Evolutionary conservation across 2,113 vertebrate genomes (phyloP).

Genomic region (Lampris incognitus): DNA sequence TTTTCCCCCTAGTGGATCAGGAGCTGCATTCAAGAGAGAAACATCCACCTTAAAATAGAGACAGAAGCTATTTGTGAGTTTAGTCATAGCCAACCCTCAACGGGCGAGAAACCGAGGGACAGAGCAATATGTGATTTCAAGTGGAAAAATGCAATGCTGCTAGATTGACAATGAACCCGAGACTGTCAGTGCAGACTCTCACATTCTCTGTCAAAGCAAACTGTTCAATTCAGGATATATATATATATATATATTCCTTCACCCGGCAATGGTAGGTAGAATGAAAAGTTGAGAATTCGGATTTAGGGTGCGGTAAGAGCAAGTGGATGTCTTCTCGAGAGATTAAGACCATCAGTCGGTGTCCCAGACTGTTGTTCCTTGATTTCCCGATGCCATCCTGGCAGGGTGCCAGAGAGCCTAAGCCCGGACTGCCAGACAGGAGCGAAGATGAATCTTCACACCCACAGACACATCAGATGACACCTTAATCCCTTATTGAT

Average conservation of each 20-base stretch:
- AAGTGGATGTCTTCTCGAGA: slow-evolving; percentile 43
- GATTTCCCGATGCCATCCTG: slow-evolving; percentile 16
- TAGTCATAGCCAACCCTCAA: too few species aligned
- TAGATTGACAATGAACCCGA: too few species aligned
- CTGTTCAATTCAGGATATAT: too few species aligned
- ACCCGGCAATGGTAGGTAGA: too few species aligned
- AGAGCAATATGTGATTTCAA: too few species aligned
- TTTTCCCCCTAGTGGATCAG: neutral
- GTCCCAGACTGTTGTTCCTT: slow-evolving; percentile 22
- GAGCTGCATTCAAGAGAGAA: neutral
- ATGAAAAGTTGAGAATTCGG: neutral
- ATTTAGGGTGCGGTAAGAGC: slow-evolving; percentile 25
- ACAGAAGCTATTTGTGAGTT: neutral
- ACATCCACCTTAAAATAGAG: neutral
- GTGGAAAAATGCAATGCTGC: too few species aligned
- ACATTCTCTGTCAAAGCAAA: too few species aligned
- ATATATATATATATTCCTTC: too few species aligned
- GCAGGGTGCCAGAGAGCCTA: slow-evolving; percentile 42
- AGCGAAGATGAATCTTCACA: slow-evolving; percentile 47
- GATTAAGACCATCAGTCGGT: slow-evolving; percentile 49
- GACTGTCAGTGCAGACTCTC: too few species aligned
- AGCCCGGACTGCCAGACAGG: slow-evolving; percentile 34
- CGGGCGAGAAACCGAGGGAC: too few species aligned
- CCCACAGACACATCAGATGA: slow-evolving; percentile 40
- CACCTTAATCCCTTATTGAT: slow-evolving; percentile 33